Evolutionary conservation across 2,797 vertebrate species (phyloP).

Genomic region (Typhlichthys subterraneus): DNA sequence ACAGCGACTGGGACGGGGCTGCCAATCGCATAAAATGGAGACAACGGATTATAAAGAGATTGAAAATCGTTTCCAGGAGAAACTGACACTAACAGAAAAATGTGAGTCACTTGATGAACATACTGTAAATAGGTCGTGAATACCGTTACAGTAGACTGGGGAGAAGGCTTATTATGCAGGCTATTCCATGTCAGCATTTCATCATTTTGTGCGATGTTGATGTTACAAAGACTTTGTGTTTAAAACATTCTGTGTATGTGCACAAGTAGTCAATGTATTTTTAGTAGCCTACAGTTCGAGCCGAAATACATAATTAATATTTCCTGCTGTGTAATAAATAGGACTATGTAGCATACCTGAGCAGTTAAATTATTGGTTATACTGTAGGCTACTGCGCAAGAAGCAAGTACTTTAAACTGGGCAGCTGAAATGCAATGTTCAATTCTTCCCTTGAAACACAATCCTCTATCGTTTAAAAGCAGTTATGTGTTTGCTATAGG

Average conservation of each 20-base stretch:
- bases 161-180: neutral
- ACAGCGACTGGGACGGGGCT: conserved; percentile 62
- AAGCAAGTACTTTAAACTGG: neutral
- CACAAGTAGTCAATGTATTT: too few species aligned
- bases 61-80: conserved; percentile 69
- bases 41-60: conserved; percentile 78
- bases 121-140: conserved; percentile 14
- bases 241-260: conserved; percentile 1
- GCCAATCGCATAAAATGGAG: conserved; percentile 61
- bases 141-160: neutral
- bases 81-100: conserved; percentile 73
- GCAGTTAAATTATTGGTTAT: neutral
- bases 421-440: conserved; percentile 16
- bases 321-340: neutral
- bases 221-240: neutral
- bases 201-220: neutral
- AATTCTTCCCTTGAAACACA: neutral
- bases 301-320: too few species aligned
- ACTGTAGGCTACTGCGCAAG: neutral
- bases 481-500: neutral
- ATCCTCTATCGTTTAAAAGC: neutral
- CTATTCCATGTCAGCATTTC: neutral
- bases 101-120: conserved; percentile 59
- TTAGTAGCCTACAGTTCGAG: too few species aligned
- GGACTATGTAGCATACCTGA: neutral